These are phyloP conservation scores for Lycia hirtaria DNA, from an alignment of 2,888 invertebrate species.

Conservation along the genomic window DNA sequence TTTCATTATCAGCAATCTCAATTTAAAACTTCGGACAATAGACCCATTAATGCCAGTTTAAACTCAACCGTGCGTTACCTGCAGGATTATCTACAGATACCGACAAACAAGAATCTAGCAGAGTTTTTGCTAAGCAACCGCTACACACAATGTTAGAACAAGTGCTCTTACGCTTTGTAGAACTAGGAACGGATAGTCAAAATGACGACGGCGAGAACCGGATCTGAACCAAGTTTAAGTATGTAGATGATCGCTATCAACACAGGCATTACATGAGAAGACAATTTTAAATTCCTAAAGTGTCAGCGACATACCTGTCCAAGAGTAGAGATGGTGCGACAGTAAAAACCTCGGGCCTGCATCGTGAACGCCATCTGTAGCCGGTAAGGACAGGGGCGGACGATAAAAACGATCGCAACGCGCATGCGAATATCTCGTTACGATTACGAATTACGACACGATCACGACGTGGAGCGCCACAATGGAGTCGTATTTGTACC, in stretches of 20 bases:
- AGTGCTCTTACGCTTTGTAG: constrained; percentile 1
- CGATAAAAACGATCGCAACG: constrained; percentile 70
- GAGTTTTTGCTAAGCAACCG: constrained; percentile 2
- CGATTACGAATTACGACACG: constrained; percentile 44
- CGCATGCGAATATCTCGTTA: constrained; percentile 68
- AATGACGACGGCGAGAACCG: constrained; percentile 23
- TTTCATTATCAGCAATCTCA: constrained; percentile 45
- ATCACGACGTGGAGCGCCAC: constrained; percentile 49
- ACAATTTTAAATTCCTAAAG: constrained; percentile 58
- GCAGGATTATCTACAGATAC: constrained; percentile 47
- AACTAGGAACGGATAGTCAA: constrained; percentile 13
- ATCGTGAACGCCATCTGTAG: constrained; percentile 69
- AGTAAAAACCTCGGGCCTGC: constrained; percentile 68
- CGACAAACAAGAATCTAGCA: background rate
- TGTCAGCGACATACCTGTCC: constrained; percentile 66
- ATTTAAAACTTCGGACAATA: constrained; percentile 52
- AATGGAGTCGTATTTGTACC: constrained; percentile 42
- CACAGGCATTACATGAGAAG: constrained; percentile 50
- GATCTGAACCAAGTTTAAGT: constrained; percentile 20
- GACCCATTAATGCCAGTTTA: constrained; percentile 51
- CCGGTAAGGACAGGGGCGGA: constrained; percentile 60
- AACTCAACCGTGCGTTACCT: constrained; percentile 38
- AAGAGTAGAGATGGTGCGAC: constrained; percentile 55
- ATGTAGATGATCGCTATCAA: constrained; percentile 47
- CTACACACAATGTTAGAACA: background rate